phyloP scores from a whole-genome alignment of 2,888 invertebrate species.

The Elysia crispata region DNA sequence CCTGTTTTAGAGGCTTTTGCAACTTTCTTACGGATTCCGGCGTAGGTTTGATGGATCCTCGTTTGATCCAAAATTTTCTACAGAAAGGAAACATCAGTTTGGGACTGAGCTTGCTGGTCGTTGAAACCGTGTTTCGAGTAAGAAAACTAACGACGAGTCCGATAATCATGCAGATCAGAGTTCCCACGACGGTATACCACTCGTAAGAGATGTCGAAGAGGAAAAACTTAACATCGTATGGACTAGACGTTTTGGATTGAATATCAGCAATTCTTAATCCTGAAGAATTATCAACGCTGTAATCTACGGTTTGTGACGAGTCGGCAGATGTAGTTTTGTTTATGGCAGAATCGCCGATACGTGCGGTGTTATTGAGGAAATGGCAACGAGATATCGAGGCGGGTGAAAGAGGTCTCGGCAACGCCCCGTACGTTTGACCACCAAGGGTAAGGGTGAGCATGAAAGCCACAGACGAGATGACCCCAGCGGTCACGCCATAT shows the following conservation, averaged over 20 bases:
- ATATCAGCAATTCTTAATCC: not conserved
- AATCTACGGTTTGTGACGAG: no score
- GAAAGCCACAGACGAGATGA: not conserved
- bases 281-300: no score
- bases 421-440: not conserved
- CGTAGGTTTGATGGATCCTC: no score
- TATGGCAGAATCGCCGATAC: not conserved
- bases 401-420: not conserved
- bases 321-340: no score
- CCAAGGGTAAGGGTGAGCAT: not conserved
- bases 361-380: not conserved
- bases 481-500: not conserved
- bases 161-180: slow-evolving; percentile 14
- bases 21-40: no score
- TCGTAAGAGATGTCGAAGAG: slow-evolving; percentile 48
- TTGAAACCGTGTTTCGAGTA: not conserved
- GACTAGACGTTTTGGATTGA: not conserved
- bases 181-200: slow-evolving; percentile 44
- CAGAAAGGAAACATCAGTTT: not conserved
- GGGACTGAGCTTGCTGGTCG: not conserved
- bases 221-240: slow-evolving; percentile 17
- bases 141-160: slow-evolving; percentile 40
- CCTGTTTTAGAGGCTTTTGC: no score
- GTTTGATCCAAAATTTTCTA: not conserved
- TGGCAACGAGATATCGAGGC: not conserved